Evolutionary conservation across 2,888 invertebrate genomes (phyloP), one percentile per base, ranked within the genome.

Genomic region (Apamea anceps): DNA sequence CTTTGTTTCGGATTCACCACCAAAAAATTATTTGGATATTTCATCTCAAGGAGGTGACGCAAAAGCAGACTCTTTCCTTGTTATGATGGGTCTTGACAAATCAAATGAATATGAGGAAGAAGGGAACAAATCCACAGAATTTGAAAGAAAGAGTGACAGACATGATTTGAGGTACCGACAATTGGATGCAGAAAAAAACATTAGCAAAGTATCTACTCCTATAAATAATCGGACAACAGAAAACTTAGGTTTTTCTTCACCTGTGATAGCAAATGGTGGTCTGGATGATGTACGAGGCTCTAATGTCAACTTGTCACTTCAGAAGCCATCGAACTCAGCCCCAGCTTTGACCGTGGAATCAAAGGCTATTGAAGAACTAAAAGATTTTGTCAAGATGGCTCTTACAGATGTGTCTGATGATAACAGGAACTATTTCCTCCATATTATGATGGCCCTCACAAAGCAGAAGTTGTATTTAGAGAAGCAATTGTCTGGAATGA

Each of bases 381-480:
- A 97, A 90, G 96, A 97, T 81, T 96, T 95, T 79, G 92, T 97
- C 2, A 95, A 95, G 87, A 86, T 95, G 57, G 92, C 93, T 63
- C 81, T 96, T 65, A 91, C 94, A 1, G 96, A 97, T 91, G 93
- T 96, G 4, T 93, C 96, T 2, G 95, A 96, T 87, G 95, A 96
- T 78, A 96, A 95, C 80, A 93, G 95, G 76, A 96, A 96, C 87
- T 95, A 96, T 90, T 97, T 96, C 84, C 93, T 96, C 0, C 95
- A 95, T 77, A 93, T 96, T n/a, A 96, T 96, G 95, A 96, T 97
- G 96, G 95, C 95, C 51, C 91, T 97, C 32, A 97, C 97, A 1
- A 97, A 97, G 88, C 96, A 97, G 82, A 96, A 96, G 82, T 84
- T 97, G 80, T 96, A 93, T 91, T 91, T 97, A 72, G 96, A 97